Evolutionary conservation across 2,113 vertebrate genomes (phyloP), one percentile per base, ranked within the genome.

Genomic region (Esox niger): DNA sequence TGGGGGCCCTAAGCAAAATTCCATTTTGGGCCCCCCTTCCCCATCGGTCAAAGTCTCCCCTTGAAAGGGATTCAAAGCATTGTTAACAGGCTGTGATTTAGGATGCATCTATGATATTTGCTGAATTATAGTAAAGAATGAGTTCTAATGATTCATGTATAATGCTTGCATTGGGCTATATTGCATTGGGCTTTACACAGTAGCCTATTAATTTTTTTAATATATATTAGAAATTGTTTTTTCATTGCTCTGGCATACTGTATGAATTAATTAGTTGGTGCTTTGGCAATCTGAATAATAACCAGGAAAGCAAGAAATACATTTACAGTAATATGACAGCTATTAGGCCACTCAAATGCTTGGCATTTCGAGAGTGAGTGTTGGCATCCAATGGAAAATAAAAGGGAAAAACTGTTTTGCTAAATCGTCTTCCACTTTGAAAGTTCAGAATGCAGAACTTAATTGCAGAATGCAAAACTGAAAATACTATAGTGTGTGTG

Each of bases 331-430:
- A 79, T 77, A 71, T 54, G 21, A 73, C 55, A 62, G 67, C 59
- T 71, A 70, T 76, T 47, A 79, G 78, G 61, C 54, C 71, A 81
- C 49, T 81, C 69, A 81, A 58, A 75, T 52, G 13, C 46, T 6
- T 60, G 29, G 62, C 57, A 46, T 43, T 17, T 43, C 11, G 60
- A 15, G 55, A 62, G 62, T 54, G 67, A 54, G 64, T 77, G 70
- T 71, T 61, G 69, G 52, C 47, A 67, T 46, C 68, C 70, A 58
- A 73, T 33, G 43, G 61, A 73, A 78, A 68, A 46, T 59, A 68
- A 57, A 26, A 52, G 30, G 59, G 54, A 76, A 11, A 65, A 10
- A 23, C 59, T 64, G 70, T 52, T 20, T 55, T 7, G 17, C 8
- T 38, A 54, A 29, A 38, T 31, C 0, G 20, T 11, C 21, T 78